Evolutionary conservation across 2,797 vertebrate species (phyloP), one percentile per base, ranked within the genome.

Genomic region (Lithobates sylvaticus): DNA sequence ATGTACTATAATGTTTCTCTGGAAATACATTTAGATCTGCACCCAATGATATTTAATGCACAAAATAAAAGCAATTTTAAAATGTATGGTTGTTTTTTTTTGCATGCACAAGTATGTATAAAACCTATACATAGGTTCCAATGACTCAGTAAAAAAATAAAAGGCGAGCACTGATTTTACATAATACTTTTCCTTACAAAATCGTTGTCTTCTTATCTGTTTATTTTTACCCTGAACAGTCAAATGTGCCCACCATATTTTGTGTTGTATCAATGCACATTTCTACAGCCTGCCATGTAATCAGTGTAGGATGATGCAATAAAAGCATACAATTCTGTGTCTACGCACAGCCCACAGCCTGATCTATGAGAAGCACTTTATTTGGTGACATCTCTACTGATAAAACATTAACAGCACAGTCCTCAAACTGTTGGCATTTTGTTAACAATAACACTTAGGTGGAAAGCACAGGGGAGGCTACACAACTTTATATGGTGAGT

Each of bases 271-370:
- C 64, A 80, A 42, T 27, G 64, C 42, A 69, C 39, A 69, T 47
- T 65, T 26, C 27, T 9, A 32, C 9, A 23, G 54, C 6, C 10
- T 18, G 27, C 39, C 64, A 50, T 84, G 32, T 76, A 84, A 84
- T 76, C 74, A 77, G 73, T 67, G 73, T 84, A 73, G 82, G 74
- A 73, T 50, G 67, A 70, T 76, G 42, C 34, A 69, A 34, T 75
- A 10, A 84, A 54, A 67, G 18, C 82, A 64, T 76, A 76, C 82
- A 76, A 76, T 69, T 69, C 39, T 26, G 21, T 77, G 27, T 69
- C 64, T 68, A n/a, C 23, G 27, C 39, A 23, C 47, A 58, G 21
- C 82, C 82, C 73, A 75, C 74, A 68, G 27, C 29, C 10, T 10
- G 34, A 69, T 74, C 82, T 77, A 29, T 76, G 42, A 23, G 10